Evolutionary conservation across 2,113 vertebrate species (phyloP), one percentile per base, ranked within the genome.

Genomic region (Zosterops hypoxanthus): DNA sequence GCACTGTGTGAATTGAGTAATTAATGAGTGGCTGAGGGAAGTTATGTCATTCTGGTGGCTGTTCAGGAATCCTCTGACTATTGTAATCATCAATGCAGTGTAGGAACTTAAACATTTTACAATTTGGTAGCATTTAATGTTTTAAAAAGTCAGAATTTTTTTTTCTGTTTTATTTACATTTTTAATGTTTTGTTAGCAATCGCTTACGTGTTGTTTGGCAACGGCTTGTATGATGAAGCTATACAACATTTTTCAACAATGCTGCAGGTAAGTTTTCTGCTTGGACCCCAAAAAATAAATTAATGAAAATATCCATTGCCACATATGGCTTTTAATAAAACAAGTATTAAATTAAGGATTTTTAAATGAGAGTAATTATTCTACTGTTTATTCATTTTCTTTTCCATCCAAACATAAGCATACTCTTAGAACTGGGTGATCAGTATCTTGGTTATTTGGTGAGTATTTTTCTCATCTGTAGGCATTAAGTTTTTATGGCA

Each of bases 211-310:
- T 97, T 99, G 97, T 99, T 99, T 86, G 99, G 98, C 88, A 99
- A 98, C 36, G 98, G 99, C 26, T 98, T 99, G 61, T 99, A 99
- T 39, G 99, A 99, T 96, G 99, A 99, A 98, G 99, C 99, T 77
- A 98, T 99, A 96, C 98, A 98, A 93, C 99, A 99, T 94, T 99
- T 99, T 97, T 99, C 99, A 41, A 98, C 99, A 61, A 97, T 99
- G 96, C 97, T 99, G 42, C 99, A 99, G 99, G 99, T 99, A 97
- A 96, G 79, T 89, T 92, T 88, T 92, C 24, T 89, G 23, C 42
- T 73, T 76, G 22, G 23, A 61, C 34, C 36, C 31, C 71, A 46
- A 49, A 66, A 65, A 82, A 29, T 36, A 9, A 33, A 31, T 46
- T 39, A 22, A 42, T 92, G 18, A 71, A 88, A 53, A 89, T 36